A percentile compares a stretch with the other conserved stretches of the same genome.
Conservation (phyloP, 2,113 vertebrate genomes). For the Vulpes vulpes region DNA sequence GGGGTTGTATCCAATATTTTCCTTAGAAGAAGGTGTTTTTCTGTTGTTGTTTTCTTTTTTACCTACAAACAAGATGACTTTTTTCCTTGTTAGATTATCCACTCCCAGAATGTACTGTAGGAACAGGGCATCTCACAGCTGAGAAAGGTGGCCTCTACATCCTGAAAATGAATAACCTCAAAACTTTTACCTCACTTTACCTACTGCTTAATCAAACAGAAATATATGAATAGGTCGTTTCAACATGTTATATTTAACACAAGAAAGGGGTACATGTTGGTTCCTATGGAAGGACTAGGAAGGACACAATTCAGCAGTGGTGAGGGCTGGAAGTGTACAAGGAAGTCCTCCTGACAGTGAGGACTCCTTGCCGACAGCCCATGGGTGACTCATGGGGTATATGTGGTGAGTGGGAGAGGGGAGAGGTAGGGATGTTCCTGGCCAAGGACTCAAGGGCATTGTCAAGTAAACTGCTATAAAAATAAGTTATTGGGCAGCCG, state of each 20-base stretch:
- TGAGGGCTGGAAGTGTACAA: too few species aligned
- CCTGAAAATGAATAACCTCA: neutral
- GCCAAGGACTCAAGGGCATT: neutral
- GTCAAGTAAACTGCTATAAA: neutral
- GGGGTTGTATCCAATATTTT: neutral
- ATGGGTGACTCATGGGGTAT: accelerated
- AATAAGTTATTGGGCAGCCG: neutral
- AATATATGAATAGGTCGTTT: neutral
- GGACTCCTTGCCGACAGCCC: neutral
- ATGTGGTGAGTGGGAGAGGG: accelerated
- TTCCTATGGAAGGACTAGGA: neutral
- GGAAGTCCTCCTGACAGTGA: neutral
- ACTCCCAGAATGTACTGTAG: neutral
- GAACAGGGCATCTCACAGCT: neutral
- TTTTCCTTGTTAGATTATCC: neutral
- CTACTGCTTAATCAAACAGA: neutral
- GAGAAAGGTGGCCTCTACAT: too few species aligned
- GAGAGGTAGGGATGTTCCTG: too few species aligned
- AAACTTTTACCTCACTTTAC: neutral
- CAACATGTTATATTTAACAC: neutral
- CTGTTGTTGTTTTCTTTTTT: neutral
- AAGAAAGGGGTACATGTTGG: neutral
- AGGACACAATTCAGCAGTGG: too few species aligned
- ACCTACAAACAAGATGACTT: neutral
- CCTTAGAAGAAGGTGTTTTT: neutral